Percentiles rank a stretch among this genome's conserved stretches.
Conservation (phyloP, 2,113 vertebrate genomes). For the Camelus dromedarius region DNA sequence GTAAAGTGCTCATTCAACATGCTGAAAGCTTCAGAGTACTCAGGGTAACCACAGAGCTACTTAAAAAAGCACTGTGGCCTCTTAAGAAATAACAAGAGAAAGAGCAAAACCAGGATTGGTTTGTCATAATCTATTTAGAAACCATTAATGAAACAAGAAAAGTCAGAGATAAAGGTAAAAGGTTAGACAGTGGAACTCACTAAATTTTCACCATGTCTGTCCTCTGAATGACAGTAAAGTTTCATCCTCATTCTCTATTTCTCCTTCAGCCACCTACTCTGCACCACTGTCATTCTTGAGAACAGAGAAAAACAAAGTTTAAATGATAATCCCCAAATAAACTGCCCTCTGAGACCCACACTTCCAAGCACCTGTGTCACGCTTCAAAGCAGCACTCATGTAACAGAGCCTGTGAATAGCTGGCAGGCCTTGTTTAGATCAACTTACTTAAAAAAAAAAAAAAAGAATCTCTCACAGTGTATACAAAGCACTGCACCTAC, state of each 20-base stretch:
- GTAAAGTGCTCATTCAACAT: not conserved
- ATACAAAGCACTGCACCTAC: not conserved
- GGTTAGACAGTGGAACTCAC: not conserved
- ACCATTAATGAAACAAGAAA: slow-evolving; percentile 70
- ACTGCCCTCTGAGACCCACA: not conserved
- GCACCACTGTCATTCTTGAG: not conserved
- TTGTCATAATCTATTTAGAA: not conserved
- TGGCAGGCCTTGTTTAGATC: slow-evolving; percentile 34
- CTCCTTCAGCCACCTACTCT: not conserved
- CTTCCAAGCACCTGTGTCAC: not conserved
- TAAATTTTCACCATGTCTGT: not conserved
- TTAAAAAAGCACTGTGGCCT: not conserved
- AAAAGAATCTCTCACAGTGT: not conserved
- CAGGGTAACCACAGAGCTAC: not conserved
- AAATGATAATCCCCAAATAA: slow-evolving; percentile 52
- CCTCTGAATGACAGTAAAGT: not conserved
- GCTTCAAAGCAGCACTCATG: slow-evolving; percentile 10
- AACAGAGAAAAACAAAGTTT: not conserved
- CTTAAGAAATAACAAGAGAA: not conserved
- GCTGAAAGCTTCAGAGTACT: not conserved
- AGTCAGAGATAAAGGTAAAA: slow-evolving; percentile 9
- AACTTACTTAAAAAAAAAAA: not conserved
- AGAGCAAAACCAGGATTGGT: not conserved
- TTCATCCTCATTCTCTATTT: not conserved
- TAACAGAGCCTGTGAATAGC: slow-evolving; percentile 6